phyloP scores from a whole-genome alignment of 2,113 vertebrate genomes.

The Chlorodrepanis virens region DNA sequence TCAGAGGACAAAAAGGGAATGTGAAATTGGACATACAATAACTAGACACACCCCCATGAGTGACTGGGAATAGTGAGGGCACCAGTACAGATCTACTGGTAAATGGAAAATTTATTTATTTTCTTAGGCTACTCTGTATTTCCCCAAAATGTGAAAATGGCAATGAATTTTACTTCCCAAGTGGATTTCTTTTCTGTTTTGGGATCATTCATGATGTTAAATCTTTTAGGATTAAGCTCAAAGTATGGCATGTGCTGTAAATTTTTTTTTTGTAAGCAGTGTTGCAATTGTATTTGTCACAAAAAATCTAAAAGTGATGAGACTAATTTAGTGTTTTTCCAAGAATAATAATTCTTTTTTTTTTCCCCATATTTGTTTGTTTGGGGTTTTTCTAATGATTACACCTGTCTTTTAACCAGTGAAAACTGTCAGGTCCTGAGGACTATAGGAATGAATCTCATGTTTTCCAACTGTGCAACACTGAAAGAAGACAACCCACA shows the following conservation, averaged over 20 bases:
- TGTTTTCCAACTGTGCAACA: neutral
- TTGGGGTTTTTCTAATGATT: neutral
- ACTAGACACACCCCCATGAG: neutral
- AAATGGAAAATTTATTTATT: neutral
- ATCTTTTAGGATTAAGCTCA: neutral
- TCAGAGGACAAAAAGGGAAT: neutral
- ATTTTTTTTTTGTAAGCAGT: neutral
- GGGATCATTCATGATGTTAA: neutral
- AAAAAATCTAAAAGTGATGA: neutral
- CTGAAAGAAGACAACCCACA: neutral
- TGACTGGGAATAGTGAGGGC: neutral
- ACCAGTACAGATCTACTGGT: neutral
- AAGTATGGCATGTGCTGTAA: neutral
- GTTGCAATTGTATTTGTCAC: neutral
- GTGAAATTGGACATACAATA: neutral
- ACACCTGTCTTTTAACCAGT: neutral
- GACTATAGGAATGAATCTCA: neutral
- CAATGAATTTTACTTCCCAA: neutral
- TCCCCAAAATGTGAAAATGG: neutral
- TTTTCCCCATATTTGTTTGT: neutral
- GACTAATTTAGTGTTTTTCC: neutral
- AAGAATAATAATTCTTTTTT: neutral
- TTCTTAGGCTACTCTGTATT: neutral
- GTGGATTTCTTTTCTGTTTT: neutral
- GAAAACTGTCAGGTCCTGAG: neutral